Conservation (phyloP, 2,797 vertebrate species). For the Clarias laeviceps region DNA sequence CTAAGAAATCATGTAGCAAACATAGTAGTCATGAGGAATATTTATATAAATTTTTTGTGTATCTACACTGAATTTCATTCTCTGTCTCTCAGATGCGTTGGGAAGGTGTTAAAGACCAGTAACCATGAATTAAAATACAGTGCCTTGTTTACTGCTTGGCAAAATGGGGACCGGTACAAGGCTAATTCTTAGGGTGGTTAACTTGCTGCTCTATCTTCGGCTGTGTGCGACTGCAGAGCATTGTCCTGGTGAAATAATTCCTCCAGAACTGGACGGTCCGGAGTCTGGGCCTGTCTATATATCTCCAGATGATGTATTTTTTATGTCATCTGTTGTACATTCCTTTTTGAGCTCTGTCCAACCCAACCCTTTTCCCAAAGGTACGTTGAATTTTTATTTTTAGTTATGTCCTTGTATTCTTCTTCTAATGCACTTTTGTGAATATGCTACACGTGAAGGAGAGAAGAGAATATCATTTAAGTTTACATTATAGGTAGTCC, state of each 20-base stretch:
- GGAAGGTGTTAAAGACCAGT: neutral
- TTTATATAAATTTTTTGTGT: neutral
- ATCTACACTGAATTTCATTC: conserved; percentile 9
- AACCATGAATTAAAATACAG: conserved; percentile 54
- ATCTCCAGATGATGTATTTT: conserved; percentile 45
- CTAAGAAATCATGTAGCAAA: neutral
- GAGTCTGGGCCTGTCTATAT: conserved; percentile 46
- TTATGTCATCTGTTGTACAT: conserved; percentile 71
- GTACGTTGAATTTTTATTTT: conserved; percentile 66
- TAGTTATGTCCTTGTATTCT: neutral
- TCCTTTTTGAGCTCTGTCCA: conserved; percentile 82
- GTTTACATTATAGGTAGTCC: neutral
- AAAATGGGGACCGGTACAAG: conserved; percentile 31
- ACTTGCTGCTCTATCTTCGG: conserved; percentile 56
- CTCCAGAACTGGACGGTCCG: conserved; percentile 48
- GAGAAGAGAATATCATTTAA: neutral
- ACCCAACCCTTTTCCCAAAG: conserved; percentile 77
- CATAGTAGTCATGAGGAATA: neutral
- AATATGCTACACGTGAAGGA: neutral
- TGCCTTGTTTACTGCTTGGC: neutral
- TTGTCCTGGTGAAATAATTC: conserved; percentile 52
- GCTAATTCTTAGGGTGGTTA: conserved; percentile 43
- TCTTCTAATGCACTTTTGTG: neutral
- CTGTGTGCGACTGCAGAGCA: conserved; percentile 46
- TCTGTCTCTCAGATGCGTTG: conserved; percentile 27